Evolutionary conservation across 2,888 invertebrate genomes (phyloP).

Genomic region (Drosophila melanocephala): DNA sequence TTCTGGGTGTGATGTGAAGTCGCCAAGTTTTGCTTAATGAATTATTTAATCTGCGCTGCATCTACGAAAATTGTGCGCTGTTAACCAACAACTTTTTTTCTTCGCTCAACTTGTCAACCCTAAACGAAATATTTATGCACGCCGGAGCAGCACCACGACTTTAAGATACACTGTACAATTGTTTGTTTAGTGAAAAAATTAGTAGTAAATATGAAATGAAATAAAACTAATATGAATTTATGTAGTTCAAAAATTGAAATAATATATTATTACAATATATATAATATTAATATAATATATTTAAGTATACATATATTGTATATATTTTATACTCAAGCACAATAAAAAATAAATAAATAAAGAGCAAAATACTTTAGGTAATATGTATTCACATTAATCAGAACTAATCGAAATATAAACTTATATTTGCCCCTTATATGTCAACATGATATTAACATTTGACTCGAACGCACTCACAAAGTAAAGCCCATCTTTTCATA

Average conservation of each 20-base stretch:
- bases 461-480: background rate
- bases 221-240: background rate
- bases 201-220: background rate
- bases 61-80: slow-evolving; percentile 66
- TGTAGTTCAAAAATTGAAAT: too few relatives aligned
- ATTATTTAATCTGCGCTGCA: slow-evolving; percentile 78
- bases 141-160: background rate
- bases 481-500: background rate
- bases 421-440: background rate
- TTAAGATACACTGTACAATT: slow-evolving; percentile 19
- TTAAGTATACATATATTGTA: background rate
- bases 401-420: background rate
- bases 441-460: background rate
- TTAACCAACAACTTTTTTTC: slow-evolving; percentile 59
- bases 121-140: slow-evolving; percentile 31
- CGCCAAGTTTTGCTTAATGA: slow-evolving; percentile 75
- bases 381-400: background rate
- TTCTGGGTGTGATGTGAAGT: slow-evolving; percentile 16
- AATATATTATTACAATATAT: background rate
- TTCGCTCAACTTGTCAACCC: slow-evolving; percentile 75
- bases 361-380: background rate
- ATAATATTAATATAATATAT: rapidly evolving
- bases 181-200: background rate
- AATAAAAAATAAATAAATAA: background rate
- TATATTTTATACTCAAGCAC: background rate